Percentiles rank a stretch among this genome's conserved stretches.
These are phyloP conservation scores for Phaonia tiefii DNA, from an alignment of 2,888 invertebrate genomes.

Conservation along the genomic window DNA sequence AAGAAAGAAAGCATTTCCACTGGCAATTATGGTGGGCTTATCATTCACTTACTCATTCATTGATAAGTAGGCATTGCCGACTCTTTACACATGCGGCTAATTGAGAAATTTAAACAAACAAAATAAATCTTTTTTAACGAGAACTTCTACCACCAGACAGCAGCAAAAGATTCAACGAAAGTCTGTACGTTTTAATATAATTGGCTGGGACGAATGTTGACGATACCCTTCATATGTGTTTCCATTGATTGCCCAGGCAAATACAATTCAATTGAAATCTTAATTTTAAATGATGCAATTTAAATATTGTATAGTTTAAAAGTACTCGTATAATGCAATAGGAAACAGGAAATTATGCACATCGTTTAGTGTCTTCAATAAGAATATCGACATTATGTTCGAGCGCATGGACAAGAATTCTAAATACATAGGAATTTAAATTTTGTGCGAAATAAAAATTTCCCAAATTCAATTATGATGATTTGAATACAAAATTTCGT, in stretches of 20 bases:
- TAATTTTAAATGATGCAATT: too few species aligned
- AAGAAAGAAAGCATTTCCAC: neutral
- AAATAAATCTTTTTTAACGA: conserved; percentile 66
- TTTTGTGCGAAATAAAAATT: too few species aligned
- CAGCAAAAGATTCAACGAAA: conserved; percentile 15
- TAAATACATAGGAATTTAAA: too few species aligned
- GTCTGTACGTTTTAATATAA: neutral
- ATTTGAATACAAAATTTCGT: too few species aligned
- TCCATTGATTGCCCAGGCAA: neutral
- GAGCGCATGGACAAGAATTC: too few species aligned
- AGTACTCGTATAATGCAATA: too few species aligned
- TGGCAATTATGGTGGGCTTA: conserved; percentile 33
- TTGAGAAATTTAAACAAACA: conserved; percentile 65
- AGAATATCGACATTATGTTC: too few species aligned
- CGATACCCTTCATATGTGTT: neutral
- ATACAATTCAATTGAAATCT: neutral
- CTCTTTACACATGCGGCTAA: conserved; percentile 49
- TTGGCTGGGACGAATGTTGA: conserved; percentile 8
- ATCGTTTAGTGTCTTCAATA: too few species aligned
- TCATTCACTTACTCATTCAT: conserved; percentile 37
- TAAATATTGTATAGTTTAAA: neutral
- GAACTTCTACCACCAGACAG: conserved; percentile 17
- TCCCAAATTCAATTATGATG: too few species aligned
- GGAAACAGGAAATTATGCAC: too few species aligned
- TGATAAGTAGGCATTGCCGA: conserved; percentile 54